phyloP scores from a whole-genome alignment of 2,888 invertebrate genomes.

The Hybos culiciformis region DNA sequence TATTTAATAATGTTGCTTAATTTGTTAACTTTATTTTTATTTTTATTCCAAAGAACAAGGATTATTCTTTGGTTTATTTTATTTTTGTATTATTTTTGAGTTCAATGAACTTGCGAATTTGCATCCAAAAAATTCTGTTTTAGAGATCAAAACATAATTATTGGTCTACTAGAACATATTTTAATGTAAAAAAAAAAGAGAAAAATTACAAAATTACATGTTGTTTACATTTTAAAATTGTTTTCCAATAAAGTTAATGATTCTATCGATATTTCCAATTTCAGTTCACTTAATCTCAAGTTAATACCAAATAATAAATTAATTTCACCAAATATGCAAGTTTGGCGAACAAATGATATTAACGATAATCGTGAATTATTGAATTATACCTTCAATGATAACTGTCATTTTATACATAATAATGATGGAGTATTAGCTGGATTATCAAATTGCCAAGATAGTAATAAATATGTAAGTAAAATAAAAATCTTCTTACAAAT shows the following conservation, averaged over 20 bases:
- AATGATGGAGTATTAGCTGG: constrained; percentile 47
- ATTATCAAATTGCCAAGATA: constrained; percentile 50
- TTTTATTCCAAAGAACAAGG: too few relatives aligned
- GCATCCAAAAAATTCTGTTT: too few relatives aligned
- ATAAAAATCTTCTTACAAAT: not conserved
- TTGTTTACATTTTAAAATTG: constrained; percentile 21
- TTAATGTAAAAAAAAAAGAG: not conserved
- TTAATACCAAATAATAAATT: constrained; percentile 49
- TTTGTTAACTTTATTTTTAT: too few relatives aligned
- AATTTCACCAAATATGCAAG: constrained; percentile 45
- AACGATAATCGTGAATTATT: constrained; percentile 33
- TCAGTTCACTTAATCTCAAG: constrained; percentile 43
- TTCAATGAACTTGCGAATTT: too few relatives aligned
- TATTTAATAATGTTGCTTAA: too few relatives aligned
- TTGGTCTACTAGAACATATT: not conserved
- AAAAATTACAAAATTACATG: not conserved
- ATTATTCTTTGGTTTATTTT: too few relatives aligned
- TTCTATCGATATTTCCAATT: too few relatives aligned
- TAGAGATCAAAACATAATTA: too few relatives aligned
- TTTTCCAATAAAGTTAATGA: not conserved
- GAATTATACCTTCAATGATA: constrained; percentile 33
- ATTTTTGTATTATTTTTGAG: too few relatives aligned
- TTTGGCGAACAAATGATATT: constrained; percentile 34
- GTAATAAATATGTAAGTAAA: constrained; percentile 44
- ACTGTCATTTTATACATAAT: constrained; percentile 52